Base-by-base conservation (phyloP, 2,113 vertebrate species). In the Phalacrocorax carbo region DNA sequence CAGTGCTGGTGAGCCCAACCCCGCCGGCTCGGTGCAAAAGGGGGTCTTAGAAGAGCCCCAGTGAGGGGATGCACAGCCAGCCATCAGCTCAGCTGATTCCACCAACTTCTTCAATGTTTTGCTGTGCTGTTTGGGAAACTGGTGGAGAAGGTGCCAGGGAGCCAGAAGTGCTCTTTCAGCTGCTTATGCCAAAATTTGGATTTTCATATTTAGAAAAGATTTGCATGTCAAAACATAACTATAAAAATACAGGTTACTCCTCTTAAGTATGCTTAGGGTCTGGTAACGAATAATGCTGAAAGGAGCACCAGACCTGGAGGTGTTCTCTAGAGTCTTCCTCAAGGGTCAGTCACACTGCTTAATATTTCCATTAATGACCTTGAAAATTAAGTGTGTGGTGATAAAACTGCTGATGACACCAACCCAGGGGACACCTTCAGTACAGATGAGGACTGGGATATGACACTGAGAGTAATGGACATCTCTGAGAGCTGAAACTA, bases 1-100 rank as follows among this genome's bases (percentile, higher is more conserved):
- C 54, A 18, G 40, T 25, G 23, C 72, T 54, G 34, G 20, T 2
- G 5, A 26, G 44, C 3, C 20, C 72, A 55, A 7, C 42, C 52
- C 44, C 60, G 0, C 19, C 17, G 4, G 11, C n/a, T 36, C 4
- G 1, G 23, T 36, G 48, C 9, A 2, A 51, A 36, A 4, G 19
- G 3, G 42, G 25, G 9, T 34, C 14, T 51, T 5, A 34, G 44
- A 34, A 29, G 14, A 26, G 10, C 23, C 1, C 8, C 3, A 3
- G 17, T 1, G 5, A 49, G 49, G 8, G 10, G 11, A 6, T 6
- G 1, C 1, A 1, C 9, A 51, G 49, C 10, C 30, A 48, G 42
- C 4, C 27, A 17, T 34, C 29, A 19, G 15, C 62, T 58, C 7
- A 3, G 30, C 52, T n/a, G 9, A 20, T 29, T 61, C 69, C 42